Conservation (phyloP, 2,797 vertebrate genomes). For the Phrynocephalus vlangalii region DNA sequence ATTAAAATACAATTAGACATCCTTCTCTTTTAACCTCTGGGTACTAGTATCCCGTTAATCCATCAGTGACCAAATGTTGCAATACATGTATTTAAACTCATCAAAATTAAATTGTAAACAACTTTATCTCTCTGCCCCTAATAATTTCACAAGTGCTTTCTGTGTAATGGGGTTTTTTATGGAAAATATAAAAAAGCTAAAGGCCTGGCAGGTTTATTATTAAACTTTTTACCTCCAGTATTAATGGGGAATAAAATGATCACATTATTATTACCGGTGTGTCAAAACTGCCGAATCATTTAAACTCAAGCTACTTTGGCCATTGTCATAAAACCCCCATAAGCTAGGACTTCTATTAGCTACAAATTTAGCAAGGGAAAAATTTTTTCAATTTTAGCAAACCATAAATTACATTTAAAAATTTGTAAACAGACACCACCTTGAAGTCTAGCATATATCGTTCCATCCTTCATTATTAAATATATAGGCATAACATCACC, state of each 20-base stretch:
- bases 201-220: constrained; percentile 31
- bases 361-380: constrained; percentile 43
- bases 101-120: background rate
- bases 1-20: constrained; percentile 9
- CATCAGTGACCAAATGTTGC: constrained; percentile 39
- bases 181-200: constrained; percentile 44
- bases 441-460: constrained; percentile 48
- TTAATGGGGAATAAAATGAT: constrained; percentile 62
- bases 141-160: background rate
- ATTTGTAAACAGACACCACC: constrained; percentile 50
- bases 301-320: constrained; percentile 52
- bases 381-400: constrained; percentile 57
- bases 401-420: constrained; percentile 57
- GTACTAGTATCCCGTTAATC: constrained; percentile 8
- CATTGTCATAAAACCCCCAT: constrained; percentile 48
- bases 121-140: constrained; percentile 4
- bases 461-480: constrained; percentile 48
- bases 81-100: constrained; percentile 20
- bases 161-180: constrained; percentile 30
- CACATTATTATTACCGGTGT: constrained; percentile 48
- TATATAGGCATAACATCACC: constrained; percentile 47
- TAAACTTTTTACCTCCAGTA: constrained; percentile 49
- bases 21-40: background rate
- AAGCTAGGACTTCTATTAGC: constrained; percentile 48
- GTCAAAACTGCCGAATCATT: constrained; percentile 42